Base-by-base conservation (phyloP, 2,113 vertebrate genomes). In the Corythaeola cristata region DNA sequence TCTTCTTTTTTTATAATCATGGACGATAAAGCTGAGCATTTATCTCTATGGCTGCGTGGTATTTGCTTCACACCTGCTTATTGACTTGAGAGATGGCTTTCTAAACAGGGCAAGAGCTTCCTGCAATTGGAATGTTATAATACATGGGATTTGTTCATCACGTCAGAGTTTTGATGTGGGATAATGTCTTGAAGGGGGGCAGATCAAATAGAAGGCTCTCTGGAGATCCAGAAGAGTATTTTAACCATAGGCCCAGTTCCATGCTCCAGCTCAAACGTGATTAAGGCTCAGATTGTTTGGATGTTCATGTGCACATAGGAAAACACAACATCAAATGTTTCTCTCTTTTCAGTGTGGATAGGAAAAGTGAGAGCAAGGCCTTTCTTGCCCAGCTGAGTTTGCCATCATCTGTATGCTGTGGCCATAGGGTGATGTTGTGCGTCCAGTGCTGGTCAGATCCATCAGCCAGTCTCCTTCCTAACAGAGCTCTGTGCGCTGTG, bases 11-110 rank as follows among this genome's bases (percentile, higher is more conserved):
- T 80, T 74, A 83, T 82, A 47, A 91, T 89, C 62, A 41, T 18
- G 16, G 76, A n/a, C 68, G 86, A 92, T 91, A 90, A 83, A 93
- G 79, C 76, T 92, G 77, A 97, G 77, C 50, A 82, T 97, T 96
- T 89, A 75, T 89, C 82, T 68, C 80, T 94, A 15, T 58, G 71
- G n/a, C 56, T 93, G 69, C 17, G 3, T 84, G 67, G 39, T 66
- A 49, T 80, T 91, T 93, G 62, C 69, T 66, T 93, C 39, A 23
- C 79, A 91, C 73, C 55, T 92, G 28, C 50, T 88, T 92, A 76
- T 41, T 92, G 90, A 60, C 69, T 95, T 80, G 56, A 74, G 60
- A 66, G 45, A 88, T 77, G 72, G 39, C 64, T 86, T 85, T 94
- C 45, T 82, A 89, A 97, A 69, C 63, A 91, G 45, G 66, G 32